Evolutionary conservation across 2,113 vertebrate species (phyloP), one percentile per base, ranked within the genome.

Genomic region (Pygoscelis antarcticus): DNA sequence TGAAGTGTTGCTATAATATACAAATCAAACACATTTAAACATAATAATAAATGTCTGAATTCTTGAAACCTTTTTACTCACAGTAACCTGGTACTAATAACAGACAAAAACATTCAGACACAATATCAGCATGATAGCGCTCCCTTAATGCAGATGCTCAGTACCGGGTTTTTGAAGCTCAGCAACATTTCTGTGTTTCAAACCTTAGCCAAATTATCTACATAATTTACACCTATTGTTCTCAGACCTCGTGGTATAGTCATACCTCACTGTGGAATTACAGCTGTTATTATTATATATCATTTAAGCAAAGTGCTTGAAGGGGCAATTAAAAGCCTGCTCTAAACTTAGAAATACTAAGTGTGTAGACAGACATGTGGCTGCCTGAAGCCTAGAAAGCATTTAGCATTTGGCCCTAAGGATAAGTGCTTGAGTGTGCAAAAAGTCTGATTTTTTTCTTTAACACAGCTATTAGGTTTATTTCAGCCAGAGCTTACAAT

Each of bases 291-390:
- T 89, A 91, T n/a, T 85, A 14, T 52, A 14, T 52, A 83, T 42
- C 61, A 61, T 69, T 96, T 70, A 62, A 91, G 76, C 76, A 65
- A 94, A 97, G 40, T 62, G 62, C 89, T 91, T 62, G 54, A 79
- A 74, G 77, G 80, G 47, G 51, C 52, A 93, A 84, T 92, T 89
- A 83, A 93, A 87, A 95, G 54, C 32, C 49, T 91, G 14, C 55
- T 70, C 83, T 89, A 81, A 95, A 96, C 26, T 77, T 42, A 70
- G 71, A 80, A 86, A 58, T 49, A 64, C 40, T 34, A 66, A 69
- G 32, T 57, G 69, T 68, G 74, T 57, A 83, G 86, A 82, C 36
- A 82, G 72, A 71, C 74, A 79, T 18, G 77, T 85, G 81, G 65
- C 70, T 84, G 87, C 87, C 81, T 94, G 84, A 91, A 90, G 89